These are phyloP conservation scores for Drosophila prolongata DNA, from an alignment of 2,888 invertebrate species.

Conservation along the genomic window DNA sequence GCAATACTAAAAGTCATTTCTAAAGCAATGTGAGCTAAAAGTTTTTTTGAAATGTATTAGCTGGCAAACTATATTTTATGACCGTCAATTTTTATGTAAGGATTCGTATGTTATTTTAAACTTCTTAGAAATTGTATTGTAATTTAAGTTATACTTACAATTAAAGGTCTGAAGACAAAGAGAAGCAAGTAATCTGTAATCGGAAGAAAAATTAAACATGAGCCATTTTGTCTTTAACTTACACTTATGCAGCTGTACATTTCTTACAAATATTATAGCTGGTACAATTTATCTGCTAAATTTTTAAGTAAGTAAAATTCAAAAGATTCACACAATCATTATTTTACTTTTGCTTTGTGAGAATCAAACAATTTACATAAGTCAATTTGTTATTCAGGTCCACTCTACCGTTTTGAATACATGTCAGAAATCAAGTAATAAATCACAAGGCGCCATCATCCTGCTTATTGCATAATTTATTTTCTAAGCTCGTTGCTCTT, in stretches of 20 bases:
- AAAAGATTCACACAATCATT: not conserved
- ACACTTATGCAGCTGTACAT: not conserved
- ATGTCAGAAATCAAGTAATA: conserved; percentile 73
- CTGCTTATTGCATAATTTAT: conserved; percentile 62
- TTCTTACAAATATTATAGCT: no score
- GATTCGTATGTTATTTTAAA: no score
- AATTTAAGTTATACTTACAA: not conserved
- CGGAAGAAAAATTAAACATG: not conserved
- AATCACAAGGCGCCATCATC: conserved; percentile 54
- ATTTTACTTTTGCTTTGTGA: not conserved
- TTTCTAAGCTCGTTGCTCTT: conserved; percentile 56
- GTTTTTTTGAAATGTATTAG: no score
- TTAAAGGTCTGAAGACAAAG: not conserved
- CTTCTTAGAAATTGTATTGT: no score
- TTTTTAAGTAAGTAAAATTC: no score
- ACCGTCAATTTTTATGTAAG: no score
- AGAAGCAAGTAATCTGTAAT: not conserved
- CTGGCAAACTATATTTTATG: no score
- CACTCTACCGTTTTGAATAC: conserved; percentile 42
- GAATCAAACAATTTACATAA: conserved; percentile 25
- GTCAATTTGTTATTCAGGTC: conserved; percentile 48
- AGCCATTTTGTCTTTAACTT: no score
- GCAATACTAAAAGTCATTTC: not conserved
- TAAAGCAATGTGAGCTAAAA: not conserved
- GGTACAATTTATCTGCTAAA: no score